A percentile compares a stretch with the other conserved stretches of the same genome.
phyloP scores from a whole-genome alignment of 2,888 invertebrate genomes.

The Pheosia gnoma region DNA sequence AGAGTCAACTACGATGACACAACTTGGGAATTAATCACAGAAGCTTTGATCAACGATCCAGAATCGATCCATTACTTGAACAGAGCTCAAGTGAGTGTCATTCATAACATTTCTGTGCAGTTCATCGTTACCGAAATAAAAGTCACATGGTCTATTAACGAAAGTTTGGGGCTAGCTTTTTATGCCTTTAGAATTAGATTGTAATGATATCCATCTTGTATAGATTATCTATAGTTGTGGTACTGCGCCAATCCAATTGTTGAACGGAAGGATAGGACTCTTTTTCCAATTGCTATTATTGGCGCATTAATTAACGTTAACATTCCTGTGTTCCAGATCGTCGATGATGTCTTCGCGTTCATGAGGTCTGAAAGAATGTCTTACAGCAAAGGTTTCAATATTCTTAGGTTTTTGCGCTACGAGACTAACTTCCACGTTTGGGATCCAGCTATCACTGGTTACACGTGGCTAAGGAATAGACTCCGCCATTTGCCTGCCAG shows the following conservation, averaged over 20 bases:
- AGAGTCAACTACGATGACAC: conserved; percentile 86
- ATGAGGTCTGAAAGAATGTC: conserved; percentile 67
- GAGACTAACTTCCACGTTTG: conserved; percentile 74
- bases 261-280: too few relatives aligned
- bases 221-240: too few relatives aligned
- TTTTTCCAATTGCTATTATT: neutral
- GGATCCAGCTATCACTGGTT: conserved; percentile 71
- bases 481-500: conserved; percentile 63
- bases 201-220: too few relatives aligned
- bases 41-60: conserved; percentile 59
- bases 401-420: conserved; percentile 63
- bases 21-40: conserved; percentile 82
- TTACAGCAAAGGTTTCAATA: conserved; percentile 62
- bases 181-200: too few relatives aligned
- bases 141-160: too few relatives aligned
- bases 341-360: conserved; percentile 72
- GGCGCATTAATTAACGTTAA: too few relatives aligned
- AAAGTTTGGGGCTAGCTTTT: too few relatives aligned
- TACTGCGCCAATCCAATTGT: too few relatives aligned
- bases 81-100: conserved; percentile 86
- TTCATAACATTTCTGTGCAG: neutral
- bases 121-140: too few relatives aligned
- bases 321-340: conserved; percentile 53
- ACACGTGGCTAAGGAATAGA: conserved; percentile 69
- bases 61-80: conserved; percentile 86